These are phyloP conservation scores for Sinella curviseta DNA, from an alignment of 1,140 invertebrate species.

Conservation along the genomic window DNA sequence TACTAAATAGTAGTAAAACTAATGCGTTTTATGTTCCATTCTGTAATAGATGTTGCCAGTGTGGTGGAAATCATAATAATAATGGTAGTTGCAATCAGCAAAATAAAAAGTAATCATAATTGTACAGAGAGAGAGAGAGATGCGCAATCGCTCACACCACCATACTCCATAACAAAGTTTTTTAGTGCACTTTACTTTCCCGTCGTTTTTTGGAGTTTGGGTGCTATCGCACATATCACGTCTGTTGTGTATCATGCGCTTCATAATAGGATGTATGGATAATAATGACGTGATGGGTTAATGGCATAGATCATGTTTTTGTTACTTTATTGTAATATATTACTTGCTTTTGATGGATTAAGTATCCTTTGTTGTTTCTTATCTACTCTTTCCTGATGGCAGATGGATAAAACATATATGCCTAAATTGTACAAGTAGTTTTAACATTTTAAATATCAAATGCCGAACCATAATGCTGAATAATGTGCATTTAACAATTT, in stretches of 20 bases:
- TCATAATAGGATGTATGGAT: background rate
- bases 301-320: conserved; percentile 20
- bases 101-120: background rate
- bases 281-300: conserved; percentile 20
- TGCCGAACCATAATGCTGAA: too few species aligned
- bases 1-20: conserved; percentile 25
- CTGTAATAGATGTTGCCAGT: background rate
- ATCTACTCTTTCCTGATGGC: too few species aligned
- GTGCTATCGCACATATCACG: background rate
- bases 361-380: conserved; percentile 5
- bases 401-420: too few species aligned
- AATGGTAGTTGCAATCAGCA: background rate
- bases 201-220: background rate
- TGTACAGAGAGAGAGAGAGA: background rate
- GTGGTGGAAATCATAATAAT: too few species aligned
- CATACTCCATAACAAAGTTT: background rate
- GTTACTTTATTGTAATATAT: conserved; percentile 20
- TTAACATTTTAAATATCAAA: too few species aligned
- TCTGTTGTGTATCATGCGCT: background rate
- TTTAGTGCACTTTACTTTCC: background rate
- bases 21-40: conserved; percentile 3
- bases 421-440: too few species aligned
- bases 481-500: too few species aligned
- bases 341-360: conserved; percentile 7
- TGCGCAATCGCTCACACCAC: background rate